Percentiles rank a stretch among this genome's conserved stretches.
Conservation (phyloP, 2,797 vertebrate genomes). For the Fistularia tabacaria region DNA sequence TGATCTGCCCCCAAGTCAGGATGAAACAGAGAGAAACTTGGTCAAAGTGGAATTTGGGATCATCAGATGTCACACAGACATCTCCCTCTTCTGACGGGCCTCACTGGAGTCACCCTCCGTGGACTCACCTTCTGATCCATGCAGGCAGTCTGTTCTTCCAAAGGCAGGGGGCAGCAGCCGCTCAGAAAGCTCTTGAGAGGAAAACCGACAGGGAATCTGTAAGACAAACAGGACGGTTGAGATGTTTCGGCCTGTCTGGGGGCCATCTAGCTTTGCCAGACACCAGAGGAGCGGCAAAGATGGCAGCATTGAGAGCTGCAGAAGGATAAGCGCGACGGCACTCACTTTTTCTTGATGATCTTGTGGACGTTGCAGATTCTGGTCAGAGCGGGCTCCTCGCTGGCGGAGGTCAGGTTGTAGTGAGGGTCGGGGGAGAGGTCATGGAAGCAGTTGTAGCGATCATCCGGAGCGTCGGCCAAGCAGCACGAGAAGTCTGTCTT, state of each 20-base stretch:
- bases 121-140: conserved; percentile 53
- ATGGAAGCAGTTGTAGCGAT: conserved; percentile 63
- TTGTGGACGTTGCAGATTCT: conserved; percentile 63
- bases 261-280: background rate
- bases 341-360: conserved; percentile 64
- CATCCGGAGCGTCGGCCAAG: background rate
- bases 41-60: background rate
- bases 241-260: too few species aligned
- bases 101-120: background rate
- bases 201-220: conserved; percentile 50
- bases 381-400: conserved; percentile 15
- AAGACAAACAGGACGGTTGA: conserved; percentile 8
- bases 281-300: background rate
- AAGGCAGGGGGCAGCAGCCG: conserved; percentile 66
- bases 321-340: too few species aligned
- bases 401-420: conserved; percentile 41
- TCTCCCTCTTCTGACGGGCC: background rate
- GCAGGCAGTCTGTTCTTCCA: conserved; percentile 42
- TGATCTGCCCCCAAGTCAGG: conserved; percentile 48
- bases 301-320: background rate
- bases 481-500: conserved; percentile 57
- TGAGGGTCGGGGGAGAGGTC: conserved; percentile 48
- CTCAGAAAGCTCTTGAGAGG: conserved; percentile 49
- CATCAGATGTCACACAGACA: background rate
- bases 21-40: conserved; percentile 6